Evolutionary conservation across 2,113 vertebrate species (phyloP).

Genomic region (Mesembrinibis cayennensis): DNA sequence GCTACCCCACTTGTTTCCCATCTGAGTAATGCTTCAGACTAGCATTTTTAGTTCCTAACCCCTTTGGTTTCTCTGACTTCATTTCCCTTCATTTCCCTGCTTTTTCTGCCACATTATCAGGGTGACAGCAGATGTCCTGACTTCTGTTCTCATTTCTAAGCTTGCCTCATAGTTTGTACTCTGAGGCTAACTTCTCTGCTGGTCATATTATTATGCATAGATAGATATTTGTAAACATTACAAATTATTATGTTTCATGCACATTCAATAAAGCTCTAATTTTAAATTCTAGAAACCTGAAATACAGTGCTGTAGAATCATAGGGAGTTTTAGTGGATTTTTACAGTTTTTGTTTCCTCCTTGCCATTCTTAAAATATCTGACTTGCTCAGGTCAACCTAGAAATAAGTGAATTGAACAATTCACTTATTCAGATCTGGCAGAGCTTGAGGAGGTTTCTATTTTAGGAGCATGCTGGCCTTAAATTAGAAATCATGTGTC

Average conservation of each 20-base stretch:
- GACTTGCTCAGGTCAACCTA: background rate
- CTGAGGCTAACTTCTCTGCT: background rate
- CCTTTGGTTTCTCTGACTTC: background rate
- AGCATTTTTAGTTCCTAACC: background rate
- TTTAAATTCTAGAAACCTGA: background rate
- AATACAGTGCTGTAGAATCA: background rate
- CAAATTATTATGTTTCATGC: background rate
- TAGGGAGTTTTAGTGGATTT: background rate
- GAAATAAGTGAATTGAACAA: constrained; percentile 14
- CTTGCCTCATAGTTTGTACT: background rate
- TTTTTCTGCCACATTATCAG: background rate
- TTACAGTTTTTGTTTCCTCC: background rate
- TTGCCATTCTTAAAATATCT: background rate
- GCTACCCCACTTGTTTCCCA: background rate
- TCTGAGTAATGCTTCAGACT: background rate
- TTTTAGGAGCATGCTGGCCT: constrained; percentile 5
- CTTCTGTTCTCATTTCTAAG: background rate
- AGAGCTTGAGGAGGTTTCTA: constrained; percentile 43
- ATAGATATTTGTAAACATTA: background rate
- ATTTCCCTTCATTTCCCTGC: background rate
- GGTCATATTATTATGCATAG: background rate
- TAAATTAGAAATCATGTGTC: constrained; percentile 21
- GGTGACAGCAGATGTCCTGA: background rate
- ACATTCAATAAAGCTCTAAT: background rate
- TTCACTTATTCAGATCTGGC: constrained; percentile 15